Evolutionary conservation across 2,113 vertebrate genomes (phyloP).

Genomic region (Colaptes auratus): DNA sequence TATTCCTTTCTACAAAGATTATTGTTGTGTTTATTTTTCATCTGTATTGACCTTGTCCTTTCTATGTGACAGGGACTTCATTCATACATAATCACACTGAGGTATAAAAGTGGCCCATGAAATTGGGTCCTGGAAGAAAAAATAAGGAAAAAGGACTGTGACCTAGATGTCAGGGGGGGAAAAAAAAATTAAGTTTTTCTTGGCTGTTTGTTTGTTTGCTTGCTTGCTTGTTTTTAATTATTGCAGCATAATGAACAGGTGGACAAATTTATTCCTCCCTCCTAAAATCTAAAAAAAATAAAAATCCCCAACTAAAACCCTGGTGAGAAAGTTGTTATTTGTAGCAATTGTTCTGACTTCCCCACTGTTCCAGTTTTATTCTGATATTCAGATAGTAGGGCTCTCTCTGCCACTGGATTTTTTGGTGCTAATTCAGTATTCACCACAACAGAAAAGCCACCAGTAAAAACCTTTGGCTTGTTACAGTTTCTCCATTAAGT

Average conservation of each 20-base stretch:
- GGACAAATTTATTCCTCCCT: neutral
- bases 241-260: neutral
- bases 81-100: slow-evolving; percentile 28
- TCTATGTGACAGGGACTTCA: slow-evolving; percentile 14
- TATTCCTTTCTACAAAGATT: slow-evolving; percentile 49
- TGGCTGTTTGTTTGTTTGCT: neutral
- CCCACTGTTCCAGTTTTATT: neutral
- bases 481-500: neutral
- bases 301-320: neutral
- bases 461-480: neutral
- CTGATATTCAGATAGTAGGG: neutral
- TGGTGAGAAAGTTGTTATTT: neutral
- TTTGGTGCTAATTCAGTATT: neutral
- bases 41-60: slow-evolving; percentile 44
- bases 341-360: neutral
- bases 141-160: neutral
- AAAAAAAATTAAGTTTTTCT: neutral
- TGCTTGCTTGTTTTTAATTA: neutral
- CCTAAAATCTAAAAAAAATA: neutral
- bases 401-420: neutral
- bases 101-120: slow-evolving; percentile 15
- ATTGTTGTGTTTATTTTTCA: slow-evolving; percentile 40
- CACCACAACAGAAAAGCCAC: neutral
- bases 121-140: slow-evolving; percentile 20
- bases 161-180: neutral